These are phyloP conservation scores for Lasioglossum lativentre DNA, from an alignment of 2,888 invertebrate species.

Conservation along the genomic window DNA sequence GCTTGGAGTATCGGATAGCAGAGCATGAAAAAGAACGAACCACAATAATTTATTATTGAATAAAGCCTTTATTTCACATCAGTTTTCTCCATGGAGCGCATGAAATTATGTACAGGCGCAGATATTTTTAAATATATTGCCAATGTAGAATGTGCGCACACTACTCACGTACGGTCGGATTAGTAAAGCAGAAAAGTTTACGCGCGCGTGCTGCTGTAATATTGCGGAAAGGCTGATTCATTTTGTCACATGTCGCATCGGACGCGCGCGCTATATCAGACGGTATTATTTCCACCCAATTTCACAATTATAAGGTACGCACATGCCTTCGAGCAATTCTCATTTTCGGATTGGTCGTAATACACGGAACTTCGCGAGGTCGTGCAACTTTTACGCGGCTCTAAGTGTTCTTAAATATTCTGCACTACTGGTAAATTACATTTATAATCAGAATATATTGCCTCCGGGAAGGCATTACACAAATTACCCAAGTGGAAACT, in stretches of 20 bases:
- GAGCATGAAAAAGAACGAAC: neutral
- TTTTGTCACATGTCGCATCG: conserved; percentile 5
- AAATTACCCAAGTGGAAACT: neutral
- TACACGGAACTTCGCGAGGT: neutral
- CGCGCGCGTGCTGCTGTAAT: neutral
- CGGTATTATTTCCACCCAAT: conserved; percentile 15
- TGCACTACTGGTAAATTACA: neutral
- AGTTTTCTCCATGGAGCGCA: neutral
- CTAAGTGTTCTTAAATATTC: neutral
- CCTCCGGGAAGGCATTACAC: neutral
- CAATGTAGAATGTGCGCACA: neutral
- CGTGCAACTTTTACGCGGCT: neutral
- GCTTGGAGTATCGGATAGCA: neutral
- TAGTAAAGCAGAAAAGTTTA: conserved; percentile 13
- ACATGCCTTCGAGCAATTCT: conserved; percentile 24
- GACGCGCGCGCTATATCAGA: conserved; percentile 25
- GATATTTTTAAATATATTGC: conserved; percentile 8
- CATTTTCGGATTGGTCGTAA: conserved; percentile 19
- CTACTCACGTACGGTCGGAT: neutral
- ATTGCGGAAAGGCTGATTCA: neutral
- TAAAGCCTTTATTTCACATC: neutral
- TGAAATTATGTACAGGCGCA: neutral
- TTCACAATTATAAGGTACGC: conserved; percentile 25
- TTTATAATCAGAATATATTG: neutral
- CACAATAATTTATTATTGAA: neutral